Evolutionary conservation across 2,797 vertebrate genomes (phyloP).

Genomic region (Peromyscus eremicus): DNA sequence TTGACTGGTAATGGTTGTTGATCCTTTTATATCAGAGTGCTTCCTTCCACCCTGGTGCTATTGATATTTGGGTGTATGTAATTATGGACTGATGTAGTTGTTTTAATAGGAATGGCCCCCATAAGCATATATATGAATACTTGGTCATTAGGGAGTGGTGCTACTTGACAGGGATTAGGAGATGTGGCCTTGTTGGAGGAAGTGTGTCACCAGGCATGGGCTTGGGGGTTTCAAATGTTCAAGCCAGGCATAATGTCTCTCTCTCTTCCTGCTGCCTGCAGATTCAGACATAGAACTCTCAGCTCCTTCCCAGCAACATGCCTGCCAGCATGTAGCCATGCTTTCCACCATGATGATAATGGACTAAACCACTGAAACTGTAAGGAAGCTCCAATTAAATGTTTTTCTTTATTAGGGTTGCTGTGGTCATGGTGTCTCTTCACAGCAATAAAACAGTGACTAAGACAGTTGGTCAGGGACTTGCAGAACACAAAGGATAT

Average conservation of each 20-base stretch:
- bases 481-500: not conserved
- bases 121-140: too few relatives aligned
- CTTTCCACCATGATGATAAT: not conserved
- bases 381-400: not conserved
- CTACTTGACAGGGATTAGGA: not conserved
- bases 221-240: not conserved
- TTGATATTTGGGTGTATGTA: not conserved
- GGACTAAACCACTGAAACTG: too few relatives aligned
- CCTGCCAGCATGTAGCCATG: not conserved
- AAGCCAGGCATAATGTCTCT: not conserved
- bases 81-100: not conserved
- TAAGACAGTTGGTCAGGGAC: too few relatives aligned
- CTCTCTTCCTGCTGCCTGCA: not conserved
- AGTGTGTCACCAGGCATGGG: not conserved
- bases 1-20: not conserved
- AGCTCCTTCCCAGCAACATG: not conserved
- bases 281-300: not conserved
- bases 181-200: not conserved
- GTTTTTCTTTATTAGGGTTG: not conserved
- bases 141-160: not conserved
- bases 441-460: not conserved
- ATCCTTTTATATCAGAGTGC: not conserved
- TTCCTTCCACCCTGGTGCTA: not conserved
- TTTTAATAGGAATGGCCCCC: not conserved
- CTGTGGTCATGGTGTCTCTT: not conserved